Base-by-base conservation (phyloP, 2,888 invertebrate species). In the Thereva nobilitata region DNA sequence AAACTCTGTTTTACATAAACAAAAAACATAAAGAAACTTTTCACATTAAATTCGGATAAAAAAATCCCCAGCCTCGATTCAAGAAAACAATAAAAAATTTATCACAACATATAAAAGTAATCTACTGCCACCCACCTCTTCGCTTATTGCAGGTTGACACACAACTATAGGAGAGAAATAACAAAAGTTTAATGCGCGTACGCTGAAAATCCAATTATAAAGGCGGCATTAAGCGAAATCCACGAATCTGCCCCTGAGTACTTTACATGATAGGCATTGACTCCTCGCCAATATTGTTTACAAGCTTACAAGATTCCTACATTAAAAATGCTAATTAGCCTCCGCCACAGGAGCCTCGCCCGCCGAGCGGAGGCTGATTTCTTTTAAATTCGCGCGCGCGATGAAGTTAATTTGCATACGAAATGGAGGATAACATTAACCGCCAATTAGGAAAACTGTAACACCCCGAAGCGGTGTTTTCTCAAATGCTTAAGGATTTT, bases 381-480 rank as follows among this genome's bases (percentile, higher is more conserved):
- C 69, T 55, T 50, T 54, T 55, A 69, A 69, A 69, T 67, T 56
- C 65, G 65, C 64, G 67, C 56, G 63, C 50, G 57, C 63, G 53
- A 23, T 23, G 64, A 64, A 66, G 57, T 64, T 69, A 12, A 69
- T 69, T 69, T 69, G 69, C 69, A 69, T 69, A 68, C 61, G 68
- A 68, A 70, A 68, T 70, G 70, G 76, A 75, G 76, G 76, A 76
- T 77, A 79, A 78, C 79, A 75, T 75, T 76, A 76, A 75, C 74
- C 74, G 77, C 79, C 80, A 80, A 80, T 80, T 80, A 80, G 80
- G 78, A 64, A 76, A 76, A 78, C 78, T 79, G 79, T 79, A 79
- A 77, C 76, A 75, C 74, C 38, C 49, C 49, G 45, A 49, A 38
- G 59, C 59, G 59, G 59, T 59, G 59, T 59, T 59, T 59, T 59